Percentiles rank a stretch among this genome's conserved stretches.
phyloP scores from a whole-genome alignment of 1,140 invertebrate genomes.

The Diorhabda sublineata region DNA sequence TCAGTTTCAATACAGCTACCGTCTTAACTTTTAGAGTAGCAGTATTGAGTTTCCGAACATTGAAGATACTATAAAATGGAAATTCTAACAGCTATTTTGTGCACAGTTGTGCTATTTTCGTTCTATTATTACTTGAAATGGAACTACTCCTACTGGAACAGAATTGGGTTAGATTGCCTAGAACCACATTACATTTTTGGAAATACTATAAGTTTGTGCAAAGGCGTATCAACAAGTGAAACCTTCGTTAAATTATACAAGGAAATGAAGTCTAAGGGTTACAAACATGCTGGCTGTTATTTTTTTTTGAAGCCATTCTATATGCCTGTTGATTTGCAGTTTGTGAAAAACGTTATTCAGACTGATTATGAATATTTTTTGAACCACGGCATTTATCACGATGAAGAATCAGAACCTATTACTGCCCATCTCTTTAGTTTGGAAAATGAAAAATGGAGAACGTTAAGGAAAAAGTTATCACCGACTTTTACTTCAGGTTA shows the following conservation, averaged over 20 bases:
- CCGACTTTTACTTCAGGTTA: slow-evolving; percentile 50
- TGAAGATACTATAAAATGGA: too few relatives aligned
- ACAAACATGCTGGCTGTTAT: slow-evolving; percentile 23
- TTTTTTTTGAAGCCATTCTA: slow-evolving; percentile 20
- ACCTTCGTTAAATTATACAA: slow-evolving; percentile 29
- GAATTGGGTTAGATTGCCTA: slow-evolving; percentile 22
- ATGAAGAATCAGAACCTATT: slow-evolving; percentile 48
- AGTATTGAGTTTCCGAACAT: too few relatives aligned
- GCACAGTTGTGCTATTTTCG: too few relatives aligned
- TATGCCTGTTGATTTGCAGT: slow-evolving; percentile 46
- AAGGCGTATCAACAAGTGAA: neutral
- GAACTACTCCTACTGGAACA: slow-evolving; percentile 29
- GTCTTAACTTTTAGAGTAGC: too few relatives aligned
- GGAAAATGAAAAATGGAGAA: slow-evolving; percentile 49
- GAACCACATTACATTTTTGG: slow-evolving; percentile 17
- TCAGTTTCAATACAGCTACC: too few relatives aligned
- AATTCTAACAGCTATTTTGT: too few relatives aligned
- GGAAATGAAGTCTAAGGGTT: slow-evolving; percentile 31
- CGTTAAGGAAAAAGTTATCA: slow-evolving; percentile 46
- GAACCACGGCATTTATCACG: slow-evolving; percentile 44
- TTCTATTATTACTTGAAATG: slow-evolving; percentile 13
- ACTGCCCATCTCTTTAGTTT: slow-evolving; percentile 49
- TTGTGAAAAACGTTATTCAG: slow-evolving; percentile 48
- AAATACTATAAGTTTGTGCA: slow-evolving; percentile 8
- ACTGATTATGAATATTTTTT: slow-evolving; percentile 50